Percentiles rank a stretch among this genome's conserved stretches.
These are phyloP conservation scores for Operophtera brumata DNA, from an alignment of 2,888 invertebrate species.

Conservation along the genomic window DNA sequence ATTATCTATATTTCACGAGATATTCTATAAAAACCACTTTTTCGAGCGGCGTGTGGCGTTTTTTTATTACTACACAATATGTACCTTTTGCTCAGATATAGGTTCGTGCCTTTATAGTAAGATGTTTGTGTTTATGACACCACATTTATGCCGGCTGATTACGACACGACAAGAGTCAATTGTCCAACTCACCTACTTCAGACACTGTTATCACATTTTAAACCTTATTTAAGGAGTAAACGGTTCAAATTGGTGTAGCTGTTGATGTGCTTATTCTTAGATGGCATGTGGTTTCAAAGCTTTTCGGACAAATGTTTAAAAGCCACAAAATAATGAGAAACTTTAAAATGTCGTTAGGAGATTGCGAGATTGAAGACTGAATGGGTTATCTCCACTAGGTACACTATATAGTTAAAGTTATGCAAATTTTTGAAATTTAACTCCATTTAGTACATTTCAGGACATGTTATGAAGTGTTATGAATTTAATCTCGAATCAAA, in stretches of 20 bases:
- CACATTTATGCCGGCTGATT: constrained; percentile 8
- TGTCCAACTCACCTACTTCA: constrained; percentile 17
- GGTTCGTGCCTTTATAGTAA: too few species aligned
- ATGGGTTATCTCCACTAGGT: too few species aligned
- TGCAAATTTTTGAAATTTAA: too few species aligned
- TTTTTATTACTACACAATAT: too few species aligned
- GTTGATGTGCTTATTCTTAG: constrained; percentile 4
- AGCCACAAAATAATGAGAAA: constrained; percentile 8
- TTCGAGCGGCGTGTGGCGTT: too few species aligned
- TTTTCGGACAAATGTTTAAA: constrained; percentile 6
- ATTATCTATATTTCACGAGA: too few species aligned
- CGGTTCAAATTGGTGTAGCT: neutral
- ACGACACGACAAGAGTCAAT: constrained; percentile 1
- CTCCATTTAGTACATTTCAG: too few species aligned
- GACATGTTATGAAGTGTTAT: too few species aligned
- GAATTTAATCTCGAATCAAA: too few species aligned
- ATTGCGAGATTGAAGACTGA: neutral
- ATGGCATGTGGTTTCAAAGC: constrained; percentile 11
- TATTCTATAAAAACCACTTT: too few species aligned
- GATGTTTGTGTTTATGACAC: constrained; percentile 5
- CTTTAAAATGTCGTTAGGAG: neutral
- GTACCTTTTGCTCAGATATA: too few species aligned
- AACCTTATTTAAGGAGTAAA: neutral
- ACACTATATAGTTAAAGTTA: too few species aligned
- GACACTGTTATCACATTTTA: neutral